Conservation (phyloP, 92 coral and sea anemone genomes). For the Virgularia gustaviana region DNA sequence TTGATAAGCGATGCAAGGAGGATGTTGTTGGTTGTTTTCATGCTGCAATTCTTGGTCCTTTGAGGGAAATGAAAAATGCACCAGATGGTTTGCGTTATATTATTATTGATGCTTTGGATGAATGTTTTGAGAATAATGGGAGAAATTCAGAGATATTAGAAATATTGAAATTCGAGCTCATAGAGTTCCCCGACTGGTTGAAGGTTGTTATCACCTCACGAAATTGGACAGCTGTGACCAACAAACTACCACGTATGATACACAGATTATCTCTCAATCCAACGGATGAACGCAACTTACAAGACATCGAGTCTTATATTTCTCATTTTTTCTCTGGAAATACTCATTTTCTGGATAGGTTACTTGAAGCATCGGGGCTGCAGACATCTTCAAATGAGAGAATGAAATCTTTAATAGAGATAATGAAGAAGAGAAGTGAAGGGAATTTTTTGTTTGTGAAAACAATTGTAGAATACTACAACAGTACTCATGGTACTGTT, state of each 20-base stretch:
- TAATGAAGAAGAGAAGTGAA: conserved; percentile 36
- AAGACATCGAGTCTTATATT: conserved; percentile 50
- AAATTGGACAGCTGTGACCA: conserved; percentile 37
- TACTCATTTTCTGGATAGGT: conserved; percentile 9
- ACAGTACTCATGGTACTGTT: not conserved
- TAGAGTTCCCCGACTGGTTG: conserved; percentile 62
- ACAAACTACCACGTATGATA: conserved; percentile 3
- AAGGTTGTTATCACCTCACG: conserved; percentile 59
- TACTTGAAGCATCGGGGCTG: not conserved
- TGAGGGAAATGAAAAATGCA: conserved; percentile 35
- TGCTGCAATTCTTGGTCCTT: conserved; percentile 63
- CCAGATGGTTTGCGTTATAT: conserved; percentile 38
- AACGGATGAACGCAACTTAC: conserved; percentile 56
- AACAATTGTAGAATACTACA: conserved; percentile 37
- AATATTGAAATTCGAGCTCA: conserved; percentile 33
- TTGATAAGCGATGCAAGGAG: not conserved
- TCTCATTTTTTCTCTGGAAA: conserved; percentile 16
- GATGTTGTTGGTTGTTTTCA: conserved; percentile 73
- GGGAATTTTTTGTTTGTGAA: conserved; percentile 67
- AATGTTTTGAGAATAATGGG: conserved; percentile 47
- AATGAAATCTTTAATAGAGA: not conserved
- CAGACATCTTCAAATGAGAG: not conserved
- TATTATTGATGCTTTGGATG: conserved; percentile 71
- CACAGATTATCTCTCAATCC: conserved; percentile 26
- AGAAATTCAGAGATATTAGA: conserved; percentile 38